Conservation (phyloP, 2,888 invertebrate species). For the Endomychus coccineus region DNA sequence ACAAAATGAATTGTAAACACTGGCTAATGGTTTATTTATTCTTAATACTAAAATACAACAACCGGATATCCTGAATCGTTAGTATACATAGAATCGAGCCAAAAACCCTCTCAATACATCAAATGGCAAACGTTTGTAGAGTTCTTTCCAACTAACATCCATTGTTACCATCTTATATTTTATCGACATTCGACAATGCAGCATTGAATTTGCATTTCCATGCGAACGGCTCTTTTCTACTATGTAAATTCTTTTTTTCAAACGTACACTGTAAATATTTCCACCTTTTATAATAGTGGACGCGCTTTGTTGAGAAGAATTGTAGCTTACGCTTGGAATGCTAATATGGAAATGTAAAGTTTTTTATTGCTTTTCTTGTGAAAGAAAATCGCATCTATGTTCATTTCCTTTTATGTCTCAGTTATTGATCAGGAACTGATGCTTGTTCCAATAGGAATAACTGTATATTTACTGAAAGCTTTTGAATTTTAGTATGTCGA, state of each 20-base stretch:
- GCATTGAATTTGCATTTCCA: conserved; percentile 42
- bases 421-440: too few species aligned
- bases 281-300: conserved; percentile 40
- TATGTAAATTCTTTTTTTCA: conserved; percentile 42
- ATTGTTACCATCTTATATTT: conserved; percentile 47
- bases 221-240: conserved; percentile 44
- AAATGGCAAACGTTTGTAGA: conserved; percentile 28
- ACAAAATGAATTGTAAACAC: conserved; percentile 28
- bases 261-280: conserved; percentile 42
- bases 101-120: conserved; percentile 38
- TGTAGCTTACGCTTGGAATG: conserved; percentile 29
- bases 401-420: too few species aligned
- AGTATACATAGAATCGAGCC: conserved; percentile 32
- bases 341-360: conserved; percentile 19
- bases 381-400: too few species aligned
- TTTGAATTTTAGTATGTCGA: too few species aligned
- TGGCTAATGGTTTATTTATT: conserved; percentile 40
- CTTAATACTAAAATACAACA: conserved; percentile 40
- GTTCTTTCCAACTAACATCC: conserved; percentile 39
- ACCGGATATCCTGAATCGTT: conserved; percentile 43
- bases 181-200: conserved; percentile 43
- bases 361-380: too few species aligned
- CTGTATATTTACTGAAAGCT: too few species aligned
- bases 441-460: too few species aligned
- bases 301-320: conserved; percentile 34